Evolutionary conservation across 2,113 vertebrate genomes (phyloP), one percentile per base, ranked within the genome.

Genomic region (Zootoca vivipara): DNA sequence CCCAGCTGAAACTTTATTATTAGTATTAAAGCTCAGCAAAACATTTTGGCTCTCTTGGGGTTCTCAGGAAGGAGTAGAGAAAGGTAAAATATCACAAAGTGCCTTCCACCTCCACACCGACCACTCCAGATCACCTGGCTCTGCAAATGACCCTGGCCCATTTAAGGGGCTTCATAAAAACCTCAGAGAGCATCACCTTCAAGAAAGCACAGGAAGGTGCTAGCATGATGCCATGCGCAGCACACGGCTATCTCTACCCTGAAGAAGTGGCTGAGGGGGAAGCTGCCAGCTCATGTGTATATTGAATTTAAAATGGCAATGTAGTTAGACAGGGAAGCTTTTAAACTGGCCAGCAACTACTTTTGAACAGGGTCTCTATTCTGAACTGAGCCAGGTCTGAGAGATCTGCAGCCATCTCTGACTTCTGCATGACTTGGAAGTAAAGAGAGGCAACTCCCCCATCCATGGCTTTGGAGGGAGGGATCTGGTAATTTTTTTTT

Each of bases 1-100:
- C 69, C 24, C 20, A 33, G 69, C 28, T 80, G 92, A 88, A 89
- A 8, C 33, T 84, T 96, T 80, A 73, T 90, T 95, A 93, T 92
- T 90, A 89, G 70, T 77, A 74, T 85, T 85, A 85, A 70, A 70
- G 35, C 85, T 91, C 58, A 78, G 82, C 92, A 89, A 93, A 92
- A 64, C 79, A 87, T 80, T 93, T 75, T 92, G 83, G 69, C 77
- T 93, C 91, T 93, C 73, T 89, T 85, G 12, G 78, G 82, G 40
- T 91, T 91, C 92, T 82, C 87, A 77, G 81, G 5, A 87, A 40
- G 89, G 89, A 42, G 85, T 80, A 89, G 86, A 67, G 52, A 20
- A 85, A 89, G 72, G 6, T 30, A 74, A 65, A 28, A 0, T 64
- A 88, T 91, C 58, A 73, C 3, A 87, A 85, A 85, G 86, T 62